phyloP scores from a whole-genome alignment of 2,888 invertebrate species.

The Hyalella azteca region DNA sequence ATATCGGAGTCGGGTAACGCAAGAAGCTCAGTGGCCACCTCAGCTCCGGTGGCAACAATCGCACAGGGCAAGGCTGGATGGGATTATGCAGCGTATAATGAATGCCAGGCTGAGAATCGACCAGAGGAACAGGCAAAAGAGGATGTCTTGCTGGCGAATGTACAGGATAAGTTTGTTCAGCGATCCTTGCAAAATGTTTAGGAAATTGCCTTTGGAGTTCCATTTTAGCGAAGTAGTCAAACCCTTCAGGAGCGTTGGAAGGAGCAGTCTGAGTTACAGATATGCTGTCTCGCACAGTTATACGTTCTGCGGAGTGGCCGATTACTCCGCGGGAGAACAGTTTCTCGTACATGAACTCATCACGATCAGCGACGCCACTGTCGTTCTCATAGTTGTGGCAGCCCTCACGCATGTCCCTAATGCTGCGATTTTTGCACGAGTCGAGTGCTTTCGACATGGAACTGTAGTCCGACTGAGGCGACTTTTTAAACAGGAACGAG shows the following conservation, averaged over 20 bases:
- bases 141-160: not conserved
- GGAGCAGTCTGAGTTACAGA: not conserved
- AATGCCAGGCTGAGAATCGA: not conserved
- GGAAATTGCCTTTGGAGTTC: not conserved
- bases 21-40: not conserved
- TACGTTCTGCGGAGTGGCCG: not conserved
- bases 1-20: not conserved
- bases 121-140: not conserved
- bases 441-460: slow-evolving; percentile 2
- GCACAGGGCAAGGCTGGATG: slow-evolving; percentile 5
- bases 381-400: not conserved
- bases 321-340: not conserved
- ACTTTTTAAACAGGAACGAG: not conserved
- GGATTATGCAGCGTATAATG: not conserved
- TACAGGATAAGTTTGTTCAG: not conserved
- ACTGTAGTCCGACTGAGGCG: not conserved
- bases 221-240: slow-evolving; percentile 12
- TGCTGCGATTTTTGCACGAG: slow-evolving; percentile 6
- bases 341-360: slow-evolving; percentile 6
- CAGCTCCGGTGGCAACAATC: not conserved
- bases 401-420: not conserved
- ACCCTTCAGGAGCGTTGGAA: not conserved
- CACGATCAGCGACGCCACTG: not conserved
- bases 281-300: too few relatives aligned
- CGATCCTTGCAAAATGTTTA: not conserved